Base-by-base conservation (phyloP, 2,888 invertebrate species). In the Leucoptera coffeella region DNA sequence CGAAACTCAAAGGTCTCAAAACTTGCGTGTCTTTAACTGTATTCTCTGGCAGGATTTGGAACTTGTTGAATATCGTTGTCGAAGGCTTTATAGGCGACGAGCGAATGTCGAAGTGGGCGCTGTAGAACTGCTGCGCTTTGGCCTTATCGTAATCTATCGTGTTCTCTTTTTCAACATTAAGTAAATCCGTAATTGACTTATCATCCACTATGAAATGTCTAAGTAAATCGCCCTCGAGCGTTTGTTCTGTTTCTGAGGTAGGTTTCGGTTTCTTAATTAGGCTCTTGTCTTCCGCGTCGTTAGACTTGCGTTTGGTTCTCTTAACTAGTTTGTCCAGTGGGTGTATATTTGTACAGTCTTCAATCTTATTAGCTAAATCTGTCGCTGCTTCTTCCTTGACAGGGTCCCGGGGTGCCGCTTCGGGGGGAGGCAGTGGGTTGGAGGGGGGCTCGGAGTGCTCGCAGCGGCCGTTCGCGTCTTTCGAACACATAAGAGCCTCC, bases 31-130 rank as follows among this genome's bases (percentile, higher is more conserved):
- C 53, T n/a, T 19, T 12, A 2, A 53, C 46, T 33, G 64, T 42
- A 33, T 60, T 53, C 27, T 58, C 55, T 2, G 62, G 55, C 32
- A 57, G 48, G 12, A 69, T 61, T 43, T 64, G 65, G 32, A 69
- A 62, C 36, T 61, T 65, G 15, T 48, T 47, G 28, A 65, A 65
- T n/a, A 55, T 44, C 9, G 59, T 50, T 2, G 65, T 53, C 2
- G 61, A 53, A 6, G 61, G 45, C 40, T 69, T 67, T 27, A 69
- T 65, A 2, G 67, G 67, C 3, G 67, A 67, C 2, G 67, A 69
- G 30, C 65, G 38, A 24, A 67, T 64, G 35, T 69, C 65, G 26
- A 69, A 69, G 40, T 67, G 65, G 21, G 67, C 40, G 32, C 67
- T 65, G 32, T 60, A 58, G 30, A 67, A 67, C 38, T 59, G 50